Evolutionary conservation across 2,113 vertebrate species (phyloP), one percentile per base, ranked within the genome.

Genomic region (Nestor notabilis): DNA sequence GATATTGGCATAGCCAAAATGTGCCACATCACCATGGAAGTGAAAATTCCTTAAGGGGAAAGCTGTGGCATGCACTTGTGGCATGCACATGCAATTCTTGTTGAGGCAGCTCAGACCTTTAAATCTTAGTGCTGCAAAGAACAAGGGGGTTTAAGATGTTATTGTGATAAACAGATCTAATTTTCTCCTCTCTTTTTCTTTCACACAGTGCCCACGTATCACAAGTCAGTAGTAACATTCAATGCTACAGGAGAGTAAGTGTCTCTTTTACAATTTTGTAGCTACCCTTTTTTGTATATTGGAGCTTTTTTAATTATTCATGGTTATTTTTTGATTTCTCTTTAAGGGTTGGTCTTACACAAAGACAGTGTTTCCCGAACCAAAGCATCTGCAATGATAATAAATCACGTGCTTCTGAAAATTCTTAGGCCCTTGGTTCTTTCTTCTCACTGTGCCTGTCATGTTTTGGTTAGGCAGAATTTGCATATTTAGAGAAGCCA

Each of bases 241-340:
- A 99, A 99, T 63, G 97, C 99, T 94, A 98, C 98, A 60, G 98
- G 98, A 97, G 98, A 99, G 99, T 99, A 98, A 98, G 99, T 99
- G 21, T 60, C 56, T 94, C 71, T 83, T 75, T 77, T 79, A 43
- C 27, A 56, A 15, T 81, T 91, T 80, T 56, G 27, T 68, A 47
- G 27, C 39, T 89, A 4, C 25, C 5, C 21, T 71, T 80, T 80
- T 74, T 82, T 64, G 15, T 65, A 7, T 83, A 20, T n/a, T 85
- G 31, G 12, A 84, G 46, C 17, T 93, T 75, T 91, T 41, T 35
- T 3, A 83, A 93, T n/a, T 68, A 37, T 91, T 77, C 11, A 16
- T 88, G 44, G 11, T 68, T 87, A 41, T 86, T 79, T 35, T 72
- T 80, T 87, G 39, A 43, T 90, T 96, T 88, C 37, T 83, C 60